These are phyloP conservation scores for Dolichopus griseipennis DNA, from an alignment of 2,888 invertebrate genomes.

Conservation along the genomic window DNA sequence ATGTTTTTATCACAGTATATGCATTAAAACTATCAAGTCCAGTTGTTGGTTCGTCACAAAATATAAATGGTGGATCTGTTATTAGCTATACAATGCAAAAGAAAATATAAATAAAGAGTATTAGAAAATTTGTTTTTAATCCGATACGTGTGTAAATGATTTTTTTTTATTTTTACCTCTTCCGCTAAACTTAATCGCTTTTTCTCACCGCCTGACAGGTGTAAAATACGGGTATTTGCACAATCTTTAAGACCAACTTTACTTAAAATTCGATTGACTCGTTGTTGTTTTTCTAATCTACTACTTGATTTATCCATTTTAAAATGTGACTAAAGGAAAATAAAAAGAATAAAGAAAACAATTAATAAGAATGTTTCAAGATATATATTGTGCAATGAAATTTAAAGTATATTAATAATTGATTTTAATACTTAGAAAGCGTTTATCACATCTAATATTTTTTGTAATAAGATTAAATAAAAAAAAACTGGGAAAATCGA, in stretches of 20 bases:
- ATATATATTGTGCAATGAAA: too few relatives aligned
- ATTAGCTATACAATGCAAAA: conserved; percentile 51
- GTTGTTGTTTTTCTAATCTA: conserved; percentile 35
- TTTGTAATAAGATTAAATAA: too few relatives aligned
- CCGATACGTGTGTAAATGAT: not conserved
- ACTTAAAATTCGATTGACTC: conserved; percentile 34
- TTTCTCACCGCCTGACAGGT: conserved; percentile 82
- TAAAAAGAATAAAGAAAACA: conserved; percentile 7
- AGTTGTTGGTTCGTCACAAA: conserved; percentile 91
- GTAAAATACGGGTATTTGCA: conserved; percentile 59
- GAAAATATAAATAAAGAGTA: not conserved
- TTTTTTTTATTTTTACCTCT: conserved; percentile 50
- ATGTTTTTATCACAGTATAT: conserved; percentile 63
- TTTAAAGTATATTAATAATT: too few relatives aligned
- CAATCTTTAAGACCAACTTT: conserved; percentile 67
- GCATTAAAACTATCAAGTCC: conserved; percentile 88
- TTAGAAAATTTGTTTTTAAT: too few relatives aligned
- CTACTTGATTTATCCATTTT: conserved; percentile 59
- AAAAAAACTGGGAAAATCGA: too few relatives aligned
- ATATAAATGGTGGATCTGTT: conserved; percentile 78
- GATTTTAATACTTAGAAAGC: too few relatives aligned
- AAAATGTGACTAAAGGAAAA: conserved; percentile 55
- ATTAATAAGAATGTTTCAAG: too few relatives aligned
- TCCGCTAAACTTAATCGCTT: conserved; percentile 79
- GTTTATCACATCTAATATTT: too few relatives aligned